Conservation (phyloP, 1,140 invertebrate species). For the Drosophila leontia region DNA sequence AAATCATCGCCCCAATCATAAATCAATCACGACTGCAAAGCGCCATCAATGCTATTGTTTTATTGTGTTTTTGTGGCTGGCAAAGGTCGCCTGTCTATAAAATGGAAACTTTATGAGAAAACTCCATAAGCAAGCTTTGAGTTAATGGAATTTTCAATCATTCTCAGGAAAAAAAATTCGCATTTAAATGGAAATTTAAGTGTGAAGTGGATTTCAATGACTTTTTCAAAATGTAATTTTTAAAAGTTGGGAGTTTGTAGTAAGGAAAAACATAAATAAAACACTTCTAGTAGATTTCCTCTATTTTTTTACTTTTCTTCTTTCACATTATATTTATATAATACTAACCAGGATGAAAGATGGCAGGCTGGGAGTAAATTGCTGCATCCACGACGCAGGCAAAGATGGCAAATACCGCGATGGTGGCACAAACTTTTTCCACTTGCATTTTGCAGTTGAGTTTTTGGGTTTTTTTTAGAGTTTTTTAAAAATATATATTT, state of each 20-base stretch:
- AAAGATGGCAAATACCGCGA: slow-evolving; percentile 60
- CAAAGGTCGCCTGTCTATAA: slow-evolving; percentile 64
- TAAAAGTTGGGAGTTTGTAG: neutral
- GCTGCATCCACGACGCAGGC: slow-evolving; percentile 66
- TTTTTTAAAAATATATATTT: neutral
- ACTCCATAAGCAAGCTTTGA: slow-evolving; percentile 37
- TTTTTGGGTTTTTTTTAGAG: slow-evolving; percentile 4
- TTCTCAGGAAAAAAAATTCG: neutral
- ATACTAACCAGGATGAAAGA: slow-evolving; percentile 79
- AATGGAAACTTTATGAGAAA: slow-evolving; percentile 67
- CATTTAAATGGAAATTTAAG: slow-evolving; percentile 7
- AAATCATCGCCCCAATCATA: slow-evolving; percentile 46
- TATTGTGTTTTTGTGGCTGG: slow-evolving; percentile 50
- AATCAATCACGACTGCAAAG: slow-evolving; percentile 65
- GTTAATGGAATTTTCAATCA: slow-evolving; percentile 37
- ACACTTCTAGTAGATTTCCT: neutral
- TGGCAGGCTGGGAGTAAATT: slow-evolving; percentile 73
- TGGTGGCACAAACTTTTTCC: slow-evolving; percentile 67
- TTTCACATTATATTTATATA: neutral
- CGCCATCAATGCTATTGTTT: slow-evolving; percentile 52
- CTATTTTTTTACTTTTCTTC: neutral
- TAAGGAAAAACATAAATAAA: neutral
- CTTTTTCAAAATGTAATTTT: neutral
- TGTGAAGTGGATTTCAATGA: slow-evolving; percentile 14
- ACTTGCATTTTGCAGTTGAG: slow-evolving; percentile 64